Evolutionary conservation across 2,113 vertebrate species (phyloP).

Genomic region (Embiotoca jacksoni): DNA sequence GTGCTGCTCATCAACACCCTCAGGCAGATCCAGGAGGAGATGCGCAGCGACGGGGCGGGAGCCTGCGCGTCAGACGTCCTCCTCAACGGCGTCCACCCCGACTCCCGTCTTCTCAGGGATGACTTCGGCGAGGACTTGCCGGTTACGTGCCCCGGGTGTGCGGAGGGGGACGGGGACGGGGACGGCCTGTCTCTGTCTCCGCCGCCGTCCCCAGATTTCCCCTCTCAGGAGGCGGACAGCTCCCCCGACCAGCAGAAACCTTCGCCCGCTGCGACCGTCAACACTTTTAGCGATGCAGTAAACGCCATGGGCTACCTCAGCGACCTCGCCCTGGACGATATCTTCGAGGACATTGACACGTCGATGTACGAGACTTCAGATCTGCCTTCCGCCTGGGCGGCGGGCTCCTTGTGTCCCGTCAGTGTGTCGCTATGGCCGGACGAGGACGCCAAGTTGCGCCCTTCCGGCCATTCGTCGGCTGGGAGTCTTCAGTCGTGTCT

Average conservation of each 20-base stretch:
- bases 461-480: constrained; percentile 79
- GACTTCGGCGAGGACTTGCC: constrained; percentile 79
- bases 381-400: constrained; percentile 79
- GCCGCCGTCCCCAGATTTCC: background rate
- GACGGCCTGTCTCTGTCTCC: constrained; percentile 7
- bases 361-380: constrained; percentile 92
- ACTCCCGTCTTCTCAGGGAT: constrained; percentile 66
- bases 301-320: constrained; percentile 89
- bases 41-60: constrained; percentile 74
- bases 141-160: constrained; percentile 78
- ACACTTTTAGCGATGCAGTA: constrained; percentile 83
- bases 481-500: constrained; percentile 85
- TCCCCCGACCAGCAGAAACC: constrained; percentile 45
- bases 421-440: constrained; percentile 75
- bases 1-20: constrained; percentile 91
- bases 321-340: constrained; percentile 89
- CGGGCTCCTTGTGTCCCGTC: constrained; percentile 73
- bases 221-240: constrained; percentile 56
- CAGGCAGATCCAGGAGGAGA: constrained; percentile 89
- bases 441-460: constrained; percentile 83
- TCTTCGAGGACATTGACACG: constrained; percentile 92
- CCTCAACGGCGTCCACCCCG: constrained; percentile 56
- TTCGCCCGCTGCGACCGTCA: constrained; percentile 73
- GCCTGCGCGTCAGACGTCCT: constrained; percentile 29
- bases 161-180: constrained; percentile 68